Base-by-base conservation (phyloP, 2,888 invertebrate genomes). In the Andrena camellia region DNA sequence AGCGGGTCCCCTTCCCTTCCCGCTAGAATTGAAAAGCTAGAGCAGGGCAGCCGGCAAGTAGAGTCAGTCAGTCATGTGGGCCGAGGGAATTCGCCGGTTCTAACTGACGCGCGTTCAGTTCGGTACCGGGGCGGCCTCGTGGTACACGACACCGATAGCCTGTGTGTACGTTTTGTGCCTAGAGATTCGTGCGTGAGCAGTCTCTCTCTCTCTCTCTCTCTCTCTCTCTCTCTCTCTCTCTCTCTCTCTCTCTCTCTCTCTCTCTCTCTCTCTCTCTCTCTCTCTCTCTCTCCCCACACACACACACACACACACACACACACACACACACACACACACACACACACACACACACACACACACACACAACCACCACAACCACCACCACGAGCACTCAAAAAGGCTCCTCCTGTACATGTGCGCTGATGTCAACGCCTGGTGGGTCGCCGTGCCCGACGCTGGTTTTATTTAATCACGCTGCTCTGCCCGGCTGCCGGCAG, bases 381-480 rank as follows among this genome's bases (percentile, higher is more conserved):
- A n/a, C n/a, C n/a, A n/a, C 20, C 67, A 57, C 63, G 29, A 20
- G 48, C 67, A 57, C 71, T 74, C 78, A 48, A 78, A 72, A 76
- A 73, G 76, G 74, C 67, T 76, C 74, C 69, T 71, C 71, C 71
- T 71, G 83, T 85, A 87, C 84, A 88, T 86, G 83, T 81, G 85
- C 74, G 86, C 87, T 88, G 91, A 91, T 92, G 92, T 92, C 91
- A 92, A 93, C 91, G 92, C 87, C 91, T 91, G 91, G 90, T 89
- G 90, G 89, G 87, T 90, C 90, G 88, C 85, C 89, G 90, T 83
- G 90, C 90, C 88, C 90, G 86, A 88, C 90, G 90, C 91, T 89
- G 89, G 92, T 93, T 93, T 93, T 93, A 93, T 93, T 93, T 93
- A 93, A 93, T 93, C 93, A 92, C 92, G 90, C 88, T 86, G 87